Evolutionary conservation across 2,113 vertebrate genomes (phyloP).

Genomic region (Pavo muticus): DNA sequence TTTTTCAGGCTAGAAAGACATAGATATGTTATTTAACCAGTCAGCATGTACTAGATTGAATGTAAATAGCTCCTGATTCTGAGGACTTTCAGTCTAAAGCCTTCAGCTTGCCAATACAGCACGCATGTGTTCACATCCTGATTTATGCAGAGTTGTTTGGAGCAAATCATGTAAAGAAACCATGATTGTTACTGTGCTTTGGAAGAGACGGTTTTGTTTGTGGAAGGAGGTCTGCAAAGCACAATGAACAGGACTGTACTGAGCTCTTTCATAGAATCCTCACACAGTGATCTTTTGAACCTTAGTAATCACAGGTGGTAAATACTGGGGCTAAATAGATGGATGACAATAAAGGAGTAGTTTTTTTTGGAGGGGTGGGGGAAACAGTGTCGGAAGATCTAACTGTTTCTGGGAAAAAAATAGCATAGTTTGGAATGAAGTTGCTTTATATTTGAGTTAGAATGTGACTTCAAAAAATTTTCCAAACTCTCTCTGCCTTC

Average conservation of each 20-base stretch:
- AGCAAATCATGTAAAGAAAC: background rate
- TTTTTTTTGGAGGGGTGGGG: no score
- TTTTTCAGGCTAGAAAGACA: background rate
- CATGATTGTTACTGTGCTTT: background rate
- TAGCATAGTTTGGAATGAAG: background rate
- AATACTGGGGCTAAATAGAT: background rate
- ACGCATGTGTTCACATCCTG: accelerated
- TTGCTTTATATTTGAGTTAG: background rate
- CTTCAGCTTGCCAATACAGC: background rate
- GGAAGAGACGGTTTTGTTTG: background rate
- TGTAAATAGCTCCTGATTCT: background rate
- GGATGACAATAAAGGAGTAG: background rate
- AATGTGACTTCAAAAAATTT: background rate
- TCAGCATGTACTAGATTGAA: background rate
- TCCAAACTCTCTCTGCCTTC: background rate
- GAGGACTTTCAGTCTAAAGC: background rate
- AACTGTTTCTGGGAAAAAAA: background rate
- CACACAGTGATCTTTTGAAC: background rate
- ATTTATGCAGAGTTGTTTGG: background rate
- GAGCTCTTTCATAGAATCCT: background rate
- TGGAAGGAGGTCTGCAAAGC: background rate
- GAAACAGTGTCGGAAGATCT: background rate
- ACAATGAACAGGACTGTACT: accelerated
- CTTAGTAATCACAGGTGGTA: background rate
- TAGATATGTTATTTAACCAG: background rate